phyloP scores from a whole-genome alignment of 1,140 invertebrate genomes.

The Diabrotica virgifera region DNA sequence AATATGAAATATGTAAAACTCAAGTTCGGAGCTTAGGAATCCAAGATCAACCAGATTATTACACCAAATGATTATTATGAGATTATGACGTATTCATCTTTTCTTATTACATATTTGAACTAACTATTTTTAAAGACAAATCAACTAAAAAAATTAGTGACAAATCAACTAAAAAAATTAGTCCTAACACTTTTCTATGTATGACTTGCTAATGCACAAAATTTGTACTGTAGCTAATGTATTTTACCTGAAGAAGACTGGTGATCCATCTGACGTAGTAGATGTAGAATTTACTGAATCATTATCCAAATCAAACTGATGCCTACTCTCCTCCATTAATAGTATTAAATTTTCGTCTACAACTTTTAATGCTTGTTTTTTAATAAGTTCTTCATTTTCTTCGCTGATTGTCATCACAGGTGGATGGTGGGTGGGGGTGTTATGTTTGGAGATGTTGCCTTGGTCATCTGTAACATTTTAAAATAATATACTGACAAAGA shows the following conservation, averaged over 20 bases:
- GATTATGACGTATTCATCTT: too few relatives aligned
- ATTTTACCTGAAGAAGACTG: slow-evolving; percentile 69
- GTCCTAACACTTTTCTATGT: too few relatives aligned
- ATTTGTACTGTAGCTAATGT: too few relatives aligned
- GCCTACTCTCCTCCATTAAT: slow-evolving; percentile 60
- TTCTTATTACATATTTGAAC: too few relatives aligned
- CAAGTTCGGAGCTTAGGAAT: too few relatives aligned
- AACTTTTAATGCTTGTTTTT: slow-evolving; percentile 53
- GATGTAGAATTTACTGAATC: slow-evolving; percentile 37
- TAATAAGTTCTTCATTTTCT: slow-evolving; percentile 33
- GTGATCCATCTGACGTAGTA: slow-evolving; percentile 55
- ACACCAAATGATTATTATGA: too few relatives aligned
- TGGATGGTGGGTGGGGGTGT: slow-evolving; percentile 52
- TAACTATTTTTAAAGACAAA: too few relatives aligned
- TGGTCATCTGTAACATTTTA: neutral
- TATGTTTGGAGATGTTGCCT: neutral
- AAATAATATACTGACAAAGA: too few relatives aligned
- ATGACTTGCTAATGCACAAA: too few relatives aligned
- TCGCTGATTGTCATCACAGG: slow-evolving; percentile 66
- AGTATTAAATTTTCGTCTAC: slow-evolving; percentile 65
- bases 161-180: neutral
- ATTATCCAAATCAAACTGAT: slow-evolving; percentile 33
- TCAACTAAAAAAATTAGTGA: neutral
- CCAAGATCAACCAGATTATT: too few relatives aligned
- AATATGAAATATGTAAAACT: too few relatives aligned